These are phyloP conservation scores for Dunckerocampus dactyliophorus DNA, from an alignment of 2,113 vertebrate species.

Conservation along the genomic window DNA sequence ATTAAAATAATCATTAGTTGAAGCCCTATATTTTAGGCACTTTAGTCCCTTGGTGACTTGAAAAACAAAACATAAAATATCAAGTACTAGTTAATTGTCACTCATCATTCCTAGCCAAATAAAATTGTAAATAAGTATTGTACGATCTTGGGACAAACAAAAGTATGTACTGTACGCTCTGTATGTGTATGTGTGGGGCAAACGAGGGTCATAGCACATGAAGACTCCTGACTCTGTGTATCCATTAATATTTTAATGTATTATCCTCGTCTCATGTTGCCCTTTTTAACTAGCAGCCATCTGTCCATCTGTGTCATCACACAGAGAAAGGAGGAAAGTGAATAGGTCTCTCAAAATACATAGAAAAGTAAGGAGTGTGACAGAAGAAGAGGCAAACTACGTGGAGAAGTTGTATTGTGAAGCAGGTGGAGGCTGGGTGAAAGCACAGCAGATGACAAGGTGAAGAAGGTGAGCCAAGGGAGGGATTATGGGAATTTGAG, in stretches of 20 bases:
- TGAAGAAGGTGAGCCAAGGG: no score
- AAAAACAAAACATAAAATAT: no score
- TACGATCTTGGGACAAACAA: background rate
- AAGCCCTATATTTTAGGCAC: no score
- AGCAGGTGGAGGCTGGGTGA: no score
- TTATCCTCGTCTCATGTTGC: constrained; percentile 65
- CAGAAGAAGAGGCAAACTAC: background rate
- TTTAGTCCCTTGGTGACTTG: no score
- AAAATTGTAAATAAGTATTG: no score
- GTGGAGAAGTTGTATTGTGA: background rate
- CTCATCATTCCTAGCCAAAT: no score
- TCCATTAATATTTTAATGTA: constrained; percentile 72
- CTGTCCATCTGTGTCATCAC: constrained; percentile 26
- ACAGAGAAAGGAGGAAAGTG: constrained; percentile 5
- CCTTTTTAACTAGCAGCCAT: constrained; percentile 52
- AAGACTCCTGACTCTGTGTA: constrained; percentile 31
- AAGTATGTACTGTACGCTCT: background rate
- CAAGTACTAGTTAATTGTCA: no score
- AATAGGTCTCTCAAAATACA: background rate
- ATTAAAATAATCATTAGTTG: no score
- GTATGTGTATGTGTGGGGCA: constrained; percentile 6
- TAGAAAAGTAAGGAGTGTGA: background rate
- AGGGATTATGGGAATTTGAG: no score
- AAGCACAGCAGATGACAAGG: no score
- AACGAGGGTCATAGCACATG: constrained; percentile 27